A percentile compares a stretch with the other conserved stretches of the same genome.
Evolutionary conservation across 2,113 vertebrate genomes (phyloP).

Genomic region (Oophaga pumilio): DNA sequence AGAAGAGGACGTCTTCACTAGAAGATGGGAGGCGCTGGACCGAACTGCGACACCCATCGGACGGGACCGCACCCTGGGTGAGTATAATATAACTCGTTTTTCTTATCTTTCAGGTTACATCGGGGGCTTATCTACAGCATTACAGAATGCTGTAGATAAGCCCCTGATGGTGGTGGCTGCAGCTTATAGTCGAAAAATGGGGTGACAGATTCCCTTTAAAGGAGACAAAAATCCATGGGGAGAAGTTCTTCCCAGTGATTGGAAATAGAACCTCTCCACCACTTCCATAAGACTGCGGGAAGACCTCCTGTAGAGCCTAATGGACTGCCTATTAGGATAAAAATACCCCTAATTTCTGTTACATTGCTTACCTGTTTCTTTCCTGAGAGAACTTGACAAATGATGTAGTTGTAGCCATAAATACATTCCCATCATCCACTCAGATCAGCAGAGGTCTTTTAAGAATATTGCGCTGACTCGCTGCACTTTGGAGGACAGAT

Average conservation of each 20-base stretch:
- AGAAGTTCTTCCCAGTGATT: background rate
- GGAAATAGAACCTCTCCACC: background rate
- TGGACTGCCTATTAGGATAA: background rate
- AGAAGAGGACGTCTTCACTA: too few relatives aligned
- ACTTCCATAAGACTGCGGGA: constrained; percentile 24
- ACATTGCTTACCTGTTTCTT: background rate
- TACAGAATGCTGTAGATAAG: too few relatives aligned
- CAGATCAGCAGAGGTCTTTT: background rate
- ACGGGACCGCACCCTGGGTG: too few relatives aligned
- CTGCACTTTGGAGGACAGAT: background rate
- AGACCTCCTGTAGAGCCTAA: background rate
- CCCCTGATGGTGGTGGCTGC: too few relatives aligned
- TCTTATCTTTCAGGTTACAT: too few relatives aligned
- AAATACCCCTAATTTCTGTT: background rate
- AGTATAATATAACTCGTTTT: too few relatives aligned
- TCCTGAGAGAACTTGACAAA: background rate
- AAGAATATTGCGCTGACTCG: background rate
- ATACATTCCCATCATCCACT: background rate
- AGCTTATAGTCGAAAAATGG: too few relatives aligned
- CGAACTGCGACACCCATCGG: too few relatives aligned
- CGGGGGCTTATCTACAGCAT: too few relatives aligned
- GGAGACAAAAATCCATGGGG: too few relatives aligned
- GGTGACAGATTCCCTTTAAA: too few relatives aligned
- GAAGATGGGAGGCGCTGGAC: too few relatives aligned
- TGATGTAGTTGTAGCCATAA: background rate